A percentile compares a stretch with the other conserved stretches of the same genome.
Conservation (phyloP, 2,797 vertebrate genomes). For the Neosilurus mollespiculum region DNA sequence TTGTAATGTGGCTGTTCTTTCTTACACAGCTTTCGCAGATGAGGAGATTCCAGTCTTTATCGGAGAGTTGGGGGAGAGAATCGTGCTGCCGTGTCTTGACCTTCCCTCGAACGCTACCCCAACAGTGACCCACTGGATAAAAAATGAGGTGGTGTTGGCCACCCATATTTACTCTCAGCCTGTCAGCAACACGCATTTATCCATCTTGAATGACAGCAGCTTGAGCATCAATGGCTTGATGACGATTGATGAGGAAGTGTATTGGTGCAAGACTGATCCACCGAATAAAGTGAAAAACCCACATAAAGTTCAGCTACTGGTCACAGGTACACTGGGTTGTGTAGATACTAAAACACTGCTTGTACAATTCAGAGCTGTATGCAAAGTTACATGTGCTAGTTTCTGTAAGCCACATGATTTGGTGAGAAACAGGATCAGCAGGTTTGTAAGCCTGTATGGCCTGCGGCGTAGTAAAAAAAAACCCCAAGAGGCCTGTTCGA, state of each 20-base stretch:
- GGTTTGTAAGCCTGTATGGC: slow-evolving; percentile 25
- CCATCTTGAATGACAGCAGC: slow-evolving; percentile 68
- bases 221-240: slow-evolving; percentile 69
- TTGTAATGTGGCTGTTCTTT: not conserved
- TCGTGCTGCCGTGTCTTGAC: slow-evolving; percentile 72
- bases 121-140: slow-evolving; percentile 73
- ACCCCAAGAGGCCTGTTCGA: not conserved
- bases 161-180: not conserved
- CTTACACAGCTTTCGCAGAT: not conserved
- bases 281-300: slow-evolving; percentile 10
- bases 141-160: slow-evolving; percentile 51
- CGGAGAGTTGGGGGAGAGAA: slow-evolving; percentile 57
- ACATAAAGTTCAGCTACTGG: slow-evolving; percentile 65
- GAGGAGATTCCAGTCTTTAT: not conserved
- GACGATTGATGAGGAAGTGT: slow-evolving; percentile 75
- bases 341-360: not conserved
- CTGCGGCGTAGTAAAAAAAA: not conserved
- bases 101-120: slow-evolving; percentile 47
- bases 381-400: not conserved
- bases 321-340: slow-evolving; percentile 74
- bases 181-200: slow-evolving; percentile 21
- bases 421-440: slow-evolving; percentile 61
- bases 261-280: slow-evolving; percentile 73
- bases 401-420: slow-evolving; percentile 18
- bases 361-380: not conserved